Base-by-base conservation (phyloP, 35 echinoderm and acorn worm genomes). In the Lytechinus variegatus region DNA sequence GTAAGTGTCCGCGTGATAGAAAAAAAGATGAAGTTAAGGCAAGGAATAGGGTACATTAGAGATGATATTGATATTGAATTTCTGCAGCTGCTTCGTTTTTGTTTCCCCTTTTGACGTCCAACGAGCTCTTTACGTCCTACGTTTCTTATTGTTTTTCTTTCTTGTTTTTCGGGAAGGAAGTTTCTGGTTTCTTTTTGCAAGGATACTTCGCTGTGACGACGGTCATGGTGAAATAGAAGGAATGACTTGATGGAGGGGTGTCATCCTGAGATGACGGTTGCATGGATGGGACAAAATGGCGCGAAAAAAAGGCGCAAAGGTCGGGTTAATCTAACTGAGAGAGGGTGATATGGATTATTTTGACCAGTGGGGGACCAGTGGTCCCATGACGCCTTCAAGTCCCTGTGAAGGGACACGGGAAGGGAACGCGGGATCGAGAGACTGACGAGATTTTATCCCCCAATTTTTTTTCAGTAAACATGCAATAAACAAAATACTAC, bases 41-140 rank as follows among this genome's bases (percentile, higher is more conserved):
- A 79, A 79, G 66, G 66, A 44, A 79, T 28, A 24, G 88, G 52
- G 52, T 54, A 90, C 16, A 90, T 90, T 90, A 90, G 88, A 90
- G 16, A 90, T 90, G 88, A 90, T 90, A 52, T 90, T 90, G 88
- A 90, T 90, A 90, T 90, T 90, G 88, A 54, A 90, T 90, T 90
- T 90, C 88, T 90, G 88, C 88, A 90, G 88, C 88, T 90, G 88
- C 28, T 90, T 9, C 88, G 28, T 54, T 44, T 79, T 7, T 79
- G 21, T 79, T 79, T 79, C 66, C 66, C 66, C 19, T 79, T 79
- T 79, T 79, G 66, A 79, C 66, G 66, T 79, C 21, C 19, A 24
- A 79, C 66, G 66, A 24, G 66, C 21, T n/a, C 19, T 79, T 24
- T 5, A 5, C 66, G 3, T 79, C 66, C 66, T 79, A n/a, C 66